Percentiles rank a stretch among this genome's conserved stretches.
These are phyloP conservation scores for Esox masquinongy DNA, from an alignment of 2,797 vertebrate species.

Conservation along the genomic window DNA sequence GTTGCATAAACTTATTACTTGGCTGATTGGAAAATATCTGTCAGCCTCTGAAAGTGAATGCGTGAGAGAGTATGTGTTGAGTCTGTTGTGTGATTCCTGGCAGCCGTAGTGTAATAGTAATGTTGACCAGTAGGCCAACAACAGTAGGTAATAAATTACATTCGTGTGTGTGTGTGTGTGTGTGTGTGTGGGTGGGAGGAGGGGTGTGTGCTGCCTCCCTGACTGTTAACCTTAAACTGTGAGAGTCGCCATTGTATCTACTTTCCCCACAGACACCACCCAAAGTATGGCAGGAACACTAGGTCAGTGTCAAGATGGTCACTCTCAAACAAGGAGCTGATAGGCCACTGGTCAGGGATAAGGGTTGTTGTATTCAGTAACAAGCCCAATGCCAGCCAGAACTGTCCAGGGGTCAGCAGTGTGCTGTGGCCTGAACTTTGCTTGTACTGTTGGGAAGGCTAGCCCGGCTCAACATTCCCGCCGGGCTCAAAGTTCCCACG, in stretches of 20 bases:
- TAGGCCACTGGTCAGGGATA: not conserved
- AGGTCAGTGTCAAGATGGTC: not conserved
- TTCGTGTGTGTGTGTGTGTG: not conserved
- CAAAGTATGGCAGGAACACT: not conserved
- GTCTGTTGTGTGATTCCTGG: not conserved
- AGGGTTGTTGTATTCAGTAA: not conserved
- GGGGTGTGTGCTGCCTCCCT: constrained; percentile 22
- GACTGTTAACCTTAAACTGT: constrained; percentile 41
- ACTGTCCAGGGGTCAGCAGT: not conserved
- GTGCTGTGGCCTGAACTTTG: not conserved
- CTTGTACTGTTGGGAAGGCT: not conserved
- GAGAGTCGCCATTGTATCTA: too few relatives aligned
- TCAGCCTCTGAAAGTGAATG: not conserved
- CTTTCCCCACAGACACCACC: constrained; percentile 2
- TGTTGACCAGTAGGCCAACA: not conserved
- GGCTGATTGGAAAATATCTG: not conserved
- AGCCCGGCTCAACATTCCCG: not conserved
- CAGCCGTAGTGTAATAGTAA: not conserved
- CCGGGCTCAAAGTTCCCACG: not conserved
- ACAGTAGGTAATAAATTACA: not conserved
- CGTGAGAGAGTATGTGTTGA: not conserved
- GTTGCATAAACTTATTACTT: not conserved
- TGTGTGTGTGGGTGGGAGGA: constrained; percentile 7
- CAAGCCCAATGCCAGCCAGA: not conserved
- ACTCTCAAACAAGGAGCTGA: not conserved